A percentile compares a stretch with the other conserved stretches of the same genome.
phyloP scores from a whole-genome alignment of 2,113 vertebrate genomes.

The Ceuthmochares aereus region DNA sequence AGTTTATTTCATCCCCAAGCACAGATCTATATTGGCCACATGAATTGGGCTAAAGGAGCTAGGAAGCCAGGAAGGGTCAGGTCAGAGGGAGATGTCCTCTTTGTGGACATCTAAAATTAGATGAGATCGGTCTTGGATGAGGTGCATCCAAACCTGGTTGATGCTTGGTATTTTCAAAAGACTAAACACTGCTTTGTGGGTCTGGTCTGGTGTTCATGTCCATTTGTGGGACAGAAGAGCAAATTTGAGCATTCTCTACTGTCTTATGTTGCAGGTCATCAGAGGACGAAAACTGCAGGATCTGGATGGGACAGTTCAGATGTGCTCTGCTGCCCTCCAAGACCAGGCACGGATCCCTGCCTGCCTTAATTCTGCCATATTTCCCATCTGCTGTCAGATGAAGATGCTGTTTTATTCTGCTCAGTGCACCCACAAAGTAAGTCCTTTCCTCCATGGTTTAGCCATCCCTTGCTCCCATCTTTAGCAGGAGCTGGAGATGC shows the following conservation, averaged over 20 bases:
- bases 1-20: background rate
- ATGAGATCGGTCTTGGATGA: background rate
- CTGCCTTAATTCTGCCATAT: background rate
- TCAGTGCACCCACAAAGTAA: background rate
- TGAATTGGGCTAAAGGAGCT: background rate
- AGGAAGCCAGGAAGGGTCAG: background rate
- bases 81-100: background rate
- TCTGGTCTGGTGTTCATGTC: background rate
- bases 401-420: background rate
- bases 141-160: background rate
- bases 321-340: background rate
- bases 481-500: background rate
- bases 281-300: background rate
- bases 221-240: background rate
- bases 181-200: background rate
- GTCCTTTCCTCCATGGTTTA: background rate
- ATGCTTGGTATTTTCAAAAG: background rate
- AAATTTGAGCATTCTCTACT: background rate
- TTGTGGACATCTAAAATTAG: background rate
- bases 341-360: background rate
- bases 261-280: background rate
- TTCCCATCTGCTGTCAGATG: background rate
- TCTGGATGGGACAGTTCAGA: background rate
- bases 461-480: background rate
- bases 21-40: accelerated